These are phyloP conservation scores for Phrynocephalus guinanensis DNA, from an alignment of 2,797 vertebrate species.

Conservation along the genomic window DNA sequence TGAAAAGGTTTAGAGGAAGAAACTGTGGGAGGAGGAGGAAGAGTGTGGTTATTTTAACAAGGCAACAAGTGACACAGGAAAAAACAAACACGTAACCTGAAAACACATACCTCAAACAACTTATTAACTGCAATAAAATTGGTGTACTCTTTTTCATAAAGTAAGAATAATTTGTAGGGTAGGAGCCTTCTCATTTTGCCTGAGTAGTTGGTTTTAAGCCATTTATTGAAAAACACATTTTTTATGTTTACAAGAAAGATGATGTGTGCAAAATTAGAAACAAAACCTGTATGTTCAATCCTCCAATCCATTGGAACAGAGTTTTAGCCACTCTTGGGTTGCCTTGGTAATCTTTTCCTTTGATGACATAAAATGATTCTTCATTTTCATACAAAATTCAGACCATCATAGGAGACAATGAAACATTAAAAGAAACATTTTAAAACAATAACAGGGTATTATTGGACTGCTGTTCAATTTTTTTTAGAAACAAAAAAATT, in stretches of 20 bases:
- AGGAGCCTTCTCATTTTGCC: background rate
- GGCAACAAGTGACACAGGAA: background rate
- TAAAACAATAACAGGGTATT: background rate
- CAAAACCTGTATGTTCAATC: background rate
- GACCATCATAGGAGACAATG: slow-evolving; percentile 28
- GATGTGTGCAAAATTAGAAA: slow-evolving; percentile 21
- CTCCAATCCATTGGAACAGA: slow-evolving; percentile 15
- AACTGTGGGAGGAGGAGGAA: background rate
- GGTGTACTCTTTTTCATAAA: slow-evolving; percentile 23
- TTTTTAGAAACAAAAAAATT: slow-evolving; percentile 37
- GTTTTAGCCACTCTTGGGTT: background rate
- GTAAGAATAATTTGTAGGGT: background rate
- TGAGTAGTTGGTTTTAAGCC: background rate
- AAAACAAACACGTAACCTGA: background rate
- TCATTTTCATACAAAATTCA: slow-evolving; percentile 11
- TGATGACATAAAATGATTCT: slow-evolving; percentile 10
- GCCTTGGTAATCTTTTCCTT: slow-evolving; percentile 23
- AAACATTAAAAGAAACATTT: slow-evolving; percentile 28
- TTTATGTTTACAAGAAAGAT: slow-evolving; percentile 5
- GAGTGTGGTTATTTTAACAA: background rate
- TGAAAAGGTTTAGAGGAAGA: background rate
- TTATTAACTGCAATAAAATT: background rate
- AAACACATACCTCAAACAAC: background rate
- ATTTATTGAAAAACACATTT: background rate
- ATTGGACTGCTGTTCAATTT: slow-evolving; percentile 2